Percentiles rank a stretch among this genome's conserved stretches.
Evolutionary conservation across 2,888 invertebrate genomes (phyloP).

Genomic region (Patella ulyssiponensis): DNA sequence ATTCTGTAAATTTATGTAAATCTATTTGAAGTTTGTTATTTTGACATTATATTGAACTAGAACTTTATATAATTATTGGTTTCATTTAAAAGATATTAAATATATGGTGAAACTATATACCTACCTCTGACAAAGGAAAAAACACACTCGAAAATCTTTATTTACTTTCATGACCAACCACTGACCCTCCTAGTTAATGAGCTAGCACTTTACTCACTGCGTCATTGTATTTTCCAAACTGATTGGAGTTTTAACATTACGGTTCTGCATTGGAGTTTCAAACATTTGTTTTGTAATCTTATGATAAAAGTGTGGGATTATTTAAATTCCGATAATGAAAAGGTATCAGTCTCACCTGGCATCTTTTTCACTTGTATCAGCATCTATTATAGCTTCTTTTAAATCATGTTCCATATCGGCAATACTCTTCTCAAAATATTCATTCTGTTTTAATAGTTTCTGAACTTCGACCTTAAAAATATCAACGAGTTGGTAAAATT

Average conservation of each 20-base stretch:
- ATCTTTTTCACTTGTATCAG: slow-evolving; percentile 70
- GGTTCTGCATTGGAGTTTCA: too few species aligned
- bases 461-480: slow-evolving; percentile 66
- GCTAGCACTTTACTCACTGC: too few species aligned
- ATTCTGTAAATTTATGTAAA: background rate
- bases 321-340: background rate
- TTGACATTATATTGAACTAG: slow-evolving; percentile 4
- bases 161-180: too few species aligned
- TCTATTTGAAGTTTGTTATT: background rate
- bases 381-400: slow-evolving; percentile 63
- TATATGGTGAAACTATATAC: too few species aligned
- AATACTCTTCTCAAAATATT: slow-evolving; percentile 67
- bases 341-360: slow-evolving; percentile 53
- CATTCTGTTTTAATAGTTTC: slow-evolving; percentile 67
- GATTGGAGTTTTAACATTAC: too few species aligned
- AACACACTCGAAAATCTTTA: too few species aligned
- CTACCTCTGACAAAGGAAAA: too few species aligned
- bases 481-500: background rate
- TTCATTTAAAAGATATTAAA: too few species aligned
- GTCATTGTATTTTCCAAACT: too few species aligned
- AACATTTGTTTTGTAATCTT: too few species aligned
- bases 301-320: background rate
- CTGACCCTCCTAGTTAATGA: too few species aligned
- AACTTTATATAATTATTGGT: background rate
- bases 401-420: slow-evolving; percentile 68